Base-by-base conservation (phyloP, 1,140 invertebrate genomes). In the Bombus vancouverensis region DNA sequence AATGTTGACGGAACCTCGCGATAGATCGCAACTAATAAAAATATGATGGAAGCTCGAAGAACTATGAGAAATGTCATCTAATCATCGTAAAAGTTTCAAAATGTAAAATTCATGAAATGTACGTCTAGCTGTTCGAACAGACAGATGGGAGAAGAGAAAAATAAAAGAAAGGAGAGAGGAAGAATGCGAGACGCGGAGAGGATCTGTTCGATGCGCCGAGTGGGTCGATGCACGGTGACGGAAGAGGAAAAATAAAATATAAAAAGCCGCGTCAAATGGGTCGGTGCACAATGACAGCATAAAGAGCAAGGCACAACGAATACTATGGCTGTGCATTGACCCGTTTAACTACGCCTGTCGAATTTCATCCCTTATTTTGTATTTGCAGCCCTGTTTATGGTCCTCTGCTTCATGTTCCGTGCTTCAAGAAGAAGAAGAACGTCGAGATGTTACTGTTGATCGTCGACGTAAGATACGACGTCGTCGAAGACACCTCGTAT, bases 341-440 rank as follows among this genome's bases (percentile, higher is more conserved):
- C 76, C 62, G 76, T 78, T 78, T 66, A 78, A 78, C 39, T 44
- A 39, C 59, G 34, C 76, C 37, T 42, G 76, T 78, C 76, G 76
- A 78, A 66, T 78, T 66, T 65, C 42, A 44, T 44, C 62, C 59
- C n/a, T 66, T 78, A 32, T 66, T 78, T 78, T 39, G 37, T 25
- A 2, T 22, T 66, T 25, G 62, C 53, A 12, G 1, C 6, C 34
- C 10, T 3, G n/a, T 25, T 25, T 6, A n/a, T 18, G 9, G 6
- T 39, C 5, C 32, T 18, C 57, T 12, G 25, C 28, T n/a, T n/a
- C 25, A 12, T 12, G 59, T 5, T 53, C 28, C 10, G 3, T n/a
- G 25, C 53, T 22, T 76, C 25, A 25, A n/a, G 53, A 18, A 47
- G 44, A 15, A 15, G 15, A 47, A 47, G 44, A 47, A 47, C 5